Evolutionary conservation across 2,888 invertebrate species (phyloP).

Genomic region (Drosophila colorata): DNA sequence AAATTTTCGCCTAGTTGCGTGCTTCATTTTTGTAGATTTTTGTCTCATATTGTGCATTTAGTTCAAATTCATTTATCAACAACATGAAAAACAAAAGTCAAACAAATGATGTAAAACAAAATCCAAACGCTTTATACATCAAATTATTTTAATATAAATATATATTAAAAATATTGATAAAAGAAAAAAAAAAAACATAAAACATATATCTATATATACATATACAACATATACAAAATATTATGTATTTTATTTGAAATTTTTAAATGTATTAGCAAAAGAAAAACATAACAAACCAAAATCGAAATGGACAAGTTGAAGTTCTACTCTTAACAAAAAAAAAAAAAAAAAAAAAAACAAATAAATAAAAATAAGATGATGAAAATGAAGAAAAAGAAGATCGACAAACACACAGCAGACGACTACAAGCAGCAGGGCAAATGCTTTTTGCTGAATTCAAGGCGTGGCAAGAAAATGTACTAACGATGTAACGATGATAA

Average conservation of each 20-base stretch:
- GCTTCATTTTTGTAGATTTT: constrained; percentile 52
- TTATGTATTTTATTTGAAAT: constrained; percentile 77
- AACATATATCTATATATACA: constrained; percentile 67
- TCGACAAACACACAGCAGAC: constrained; percentile 6
- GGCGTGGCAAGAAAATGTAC: constrained; percentile 50
- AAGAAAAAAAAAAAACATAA: constrained; percentile 34
- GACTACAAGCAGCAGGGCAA: constrained; percentile 10
- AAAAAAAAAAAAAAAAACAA: too few species aligned
- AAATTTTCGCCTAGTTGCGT: constrained; percentile 47
- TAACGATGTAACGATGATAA: constrained; percentile 44
- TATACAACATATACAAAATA: constrained; percentile 77
- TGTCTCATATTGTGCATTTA: constrained; percentile 72
- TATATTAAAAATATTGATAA: constrained; percentile 54
- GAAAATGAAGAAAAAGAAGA: constrained; percentile 3
- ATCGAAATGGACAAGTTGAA: constrained; percentile 35
- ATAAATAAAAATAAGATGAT: constrained; percentile 16
- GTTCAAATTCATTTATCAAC: constrained; percentile 64
- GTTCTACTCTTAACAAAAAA: constrained; percentile 36
- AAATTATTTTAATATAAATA: constrained; percentile 77
- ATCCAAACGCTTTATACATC: constrained; percentile 76
- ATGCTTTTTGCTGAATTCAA: constrained; percentile 17
- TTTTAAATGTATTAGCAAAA: constrained; percentile 69
- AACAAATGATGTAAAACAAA: constrained; percentile 47
- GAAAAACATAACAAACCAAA: constrained; percentile 20
- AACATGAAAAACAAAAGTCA: constrained; percentile 27